Evolutionary conservation across 2,797 vertebrate species (phyloP), one percentile per base, ranked within the genome.

Genomic region (Myotis pilosus): DNA sequence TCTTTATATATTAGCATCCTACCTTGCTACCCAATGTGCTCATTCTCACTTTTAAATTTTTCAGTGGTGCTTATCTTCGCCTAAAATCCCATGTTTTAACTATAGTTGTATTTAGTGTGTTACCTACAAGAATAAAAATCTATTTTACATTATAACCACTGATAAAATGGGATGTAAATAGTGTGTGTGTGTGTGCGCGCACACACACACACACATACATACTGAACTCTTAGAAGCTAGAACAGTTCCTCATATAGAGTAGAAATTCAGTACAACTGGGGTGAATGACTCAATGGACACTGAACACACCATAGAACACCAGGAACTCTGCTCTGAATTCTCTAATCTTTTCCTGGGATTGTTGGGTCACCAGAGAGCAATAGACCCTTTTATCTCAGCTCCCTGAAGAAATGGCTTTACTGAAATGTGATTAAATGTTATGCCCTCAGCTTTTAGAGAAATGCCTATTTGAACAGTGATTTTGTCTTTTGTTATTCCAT

Each of bases 351-450:
- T 94, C n/a, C 75, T 44, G 28, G 57, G 64, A 86, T 82, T 92
- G 33, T 72, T 94, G 74, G 57, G 75, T 95, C 87, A 81, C 76
- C 25, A 82, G 93, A 92, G 92, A 97, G 85, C 79, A 94, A 96
- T 93, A 90, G 3, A 79, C 62, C 33, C 89, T 94, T 96, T 96
- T 95, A 96, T 96, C 89, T 95, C 78, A 80, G 81, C 53, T 96
- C 93, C 78, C 78, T 66, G 36, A 88, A 93, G 85, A 95, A 95
- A 91, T 38, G 55, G 62, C 87, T 96, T 95, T 91, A 53, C 85
- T 95, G 95, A 95, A 97, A 95, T 95, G 94, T 91, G 91, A 96
- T 92, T 93, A 95, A 96, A 93, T 95, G 89, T 87, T 97, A 88
- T 80, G 69, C 69, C 74, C 92, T 97, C 51, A 49, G 92, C 96